Evolutionary conservation across 2,888 invertebrate species (phyloP).

Genomic region (Leptopilina drosophilae): DNA sequence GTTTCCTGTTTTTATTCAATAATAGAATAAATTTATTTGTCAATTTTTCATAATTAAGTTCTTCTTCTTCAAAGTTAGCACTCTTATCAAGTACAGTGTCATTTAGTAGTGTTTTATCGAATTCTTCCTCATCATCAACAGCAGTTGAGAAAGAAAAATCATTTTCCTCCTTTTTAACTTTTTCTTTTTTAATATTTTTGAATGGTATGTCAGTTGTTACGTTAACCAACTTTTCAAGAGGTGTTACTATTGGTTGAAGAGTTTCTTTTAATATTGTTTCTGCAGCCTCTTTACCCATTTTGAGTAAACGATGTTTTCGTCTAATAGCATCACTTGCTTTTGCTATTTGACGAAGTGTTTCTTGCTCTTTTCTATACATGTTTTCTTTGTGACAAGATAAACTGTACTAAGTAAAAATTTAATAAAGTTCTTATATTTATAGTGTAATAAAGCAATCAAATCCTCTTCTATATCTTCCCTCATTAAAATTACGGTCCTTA

Average conservation of each 20-base stretch:
- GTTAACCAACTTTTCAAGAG: not conserved
- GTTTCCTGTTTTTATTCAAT: too few relatives aligned
- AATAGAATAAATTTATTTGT: too few relatives aligned
- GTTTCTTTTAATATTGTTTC: slow-evolving; percentile 45
- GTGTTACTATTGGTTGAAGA: slow-evolving; percentile 45
- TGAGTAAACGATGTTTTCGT: slow-evolving; percentile 47
- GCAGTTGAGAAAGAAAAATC: not conserved
- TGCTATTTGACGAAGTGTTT: slow-evolving; percentile 43
- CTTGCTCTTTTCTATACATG: slow-evolving; percentile 33
- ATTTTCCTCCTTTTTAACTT: not conserved
- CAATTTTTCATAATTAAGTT: too few relatives aligned
- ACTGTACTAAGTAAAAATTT: not conserved
- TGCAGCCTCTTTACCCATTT: slow-evolving; percentile 43
- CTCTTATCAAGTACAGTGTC: too few relatives aligned
- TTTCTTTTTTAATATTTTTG: not conserved
- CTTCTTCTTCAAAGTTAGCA: too few relatives aligned
- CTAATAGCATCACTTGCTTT: slow-evolving; percentile 52
- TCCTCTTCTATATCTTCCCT: slow-evolving; percentile 56
- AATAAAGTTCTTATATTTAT: slow-evolving; percentile 38
- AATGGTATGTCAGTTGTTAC: not conserved
- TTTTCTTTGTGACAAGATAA: slow-evolving; percentile 36
- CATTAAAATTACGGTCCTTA: slow-evolving; percentile 54
- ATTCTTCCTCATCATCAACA: too few relatives aligned
- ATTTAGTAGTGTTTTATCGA: too few relatives aligned
- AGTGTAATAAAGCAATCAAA: slow-evolving; percentile 30